Evolutionary conservation across 92 coral and sea anemone genomes (phyloP), one percentile per base, ranked within the genome.

Genomic region (Siderastrea radians): DNA sequence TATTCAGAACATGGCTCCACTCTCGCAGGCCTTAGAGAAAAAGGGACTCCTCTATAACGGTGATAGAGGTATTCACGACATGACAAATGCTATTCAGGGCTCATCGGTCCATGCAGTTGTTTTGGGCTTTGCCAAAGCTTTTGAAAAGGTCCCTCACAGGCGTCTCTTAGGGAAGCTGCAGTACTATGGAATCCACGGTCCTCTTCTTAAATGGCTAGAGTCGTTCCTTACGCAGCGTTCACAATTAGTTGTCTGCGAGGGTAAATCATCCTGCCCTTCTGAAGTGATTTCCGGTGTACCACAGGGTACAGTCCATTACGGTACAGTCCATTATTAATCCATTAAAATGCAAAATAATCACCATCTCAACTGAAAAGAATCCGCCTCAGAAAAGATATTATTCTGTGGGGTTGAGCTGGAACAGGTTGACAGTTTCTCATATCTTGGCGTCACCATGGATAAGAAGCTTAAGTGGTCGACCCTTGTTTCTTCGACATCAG

Each of bases 261-360:
- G 90, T 9, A 26, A 47, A 69, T 11, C 77, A 77, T 66, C 87
- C 3, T 4, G 26, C n/a, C 70, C 61, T 6, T 49, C 45, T 46
- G 52, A 60, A 1, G 79, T 70, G 19, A 82, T 11, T 16, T 82
- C 88, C 47, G 88, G 79, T 13, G 83, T 74, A 17, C 70, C 84
- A 19, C 88, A 84, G 58, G 88, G 88, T 15, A 84, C 88, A 49
- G 88, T 74, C 7, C 83, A n/a, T n/a, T n/a, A n/a, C n/a, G n/a
- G n/a, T n/a, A n/a, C n/a, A n/a, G n/a, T n/a, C n/a, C n/a, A n/a
- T n/a, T n/a, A n/a, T n/a, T n/a, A n/a, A n/a, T n/a, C n/a, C n/a
- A n/a, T n/a, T n/a, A n/a, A n/a, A n/a, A n/a, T 7, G 49, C 49
- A 26, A 44, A 69, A 69, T 69, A n/a, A 48, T 69, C 19, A 69